phyloP scores from a whole-genome alignment of 2,888 invertebrate genomes.

The Cheilosia vulpina region DNA sequence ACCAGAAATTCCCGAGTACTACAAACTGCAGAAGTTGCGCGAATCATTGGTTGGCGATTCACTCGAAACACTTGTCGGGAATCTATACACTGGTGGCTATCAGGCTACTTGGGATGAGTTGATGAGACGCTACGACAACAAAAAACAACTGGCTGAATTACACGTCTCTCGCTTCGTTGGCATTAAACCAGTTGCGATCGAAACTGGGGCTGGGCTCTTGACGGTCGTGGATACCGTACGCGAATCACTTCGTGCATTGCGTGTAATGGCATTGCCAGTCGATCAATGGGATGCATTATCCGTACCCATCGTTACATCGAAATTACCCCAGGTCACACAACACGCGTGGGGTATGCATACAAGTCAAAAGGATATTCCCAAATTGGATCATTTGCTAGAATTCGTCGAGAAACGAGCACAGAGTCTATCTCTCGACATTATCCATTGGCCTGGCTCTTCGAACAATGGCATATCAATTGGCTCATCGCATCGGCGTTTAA shows the following conservation, averaged over 20 bases:
- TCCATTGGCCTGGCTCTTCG: slow-evolving; percentile 8
- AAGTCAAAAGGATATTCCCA: not conserved
- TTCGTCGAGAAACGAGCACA: not conserved
- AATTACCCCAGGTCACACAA: not conserved
- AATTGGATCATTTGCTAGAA: not conserved
- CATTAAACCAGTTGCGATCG: not conserved
- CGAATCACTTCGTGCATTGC: not conserved
- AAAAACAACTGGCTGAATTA: slow-evolving; percentile 11
- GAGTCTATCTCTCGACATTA: not conserved
- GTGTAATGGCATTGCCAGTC: not conserved
- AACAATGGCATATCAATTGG: not conserved
- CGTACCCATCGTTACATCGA: not conserved
- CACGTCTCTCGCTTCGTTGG: slow-evolving; percentile 12
- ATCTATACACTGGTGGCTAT: slow-evolving; percentile 21
- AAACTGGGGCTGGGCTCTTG: not conserved
- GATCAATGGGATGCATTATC: not conserved
- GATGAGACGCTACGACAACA: slow-evolving; percentile 7
- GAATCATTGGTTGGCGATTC: slow-evolving; percentile 19
- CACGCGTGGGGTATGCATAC: not conserved
- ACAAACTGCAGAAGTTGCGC: slow-evolving; percentile 9
- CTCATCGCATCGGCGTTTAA: not conserved
- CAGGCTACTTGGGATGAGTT: slow-evolving; percentile 10
- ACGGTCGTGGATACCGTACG: not conserved
- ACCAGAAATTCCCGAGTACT: slow-evolving; percentile 15
- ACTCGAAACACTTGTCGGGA: slow-evolving; percentile 1